Evolutionary conservation across 2,888 invertebrate species (phyloP).

Genomic region (Lagria hirta): DNA sequence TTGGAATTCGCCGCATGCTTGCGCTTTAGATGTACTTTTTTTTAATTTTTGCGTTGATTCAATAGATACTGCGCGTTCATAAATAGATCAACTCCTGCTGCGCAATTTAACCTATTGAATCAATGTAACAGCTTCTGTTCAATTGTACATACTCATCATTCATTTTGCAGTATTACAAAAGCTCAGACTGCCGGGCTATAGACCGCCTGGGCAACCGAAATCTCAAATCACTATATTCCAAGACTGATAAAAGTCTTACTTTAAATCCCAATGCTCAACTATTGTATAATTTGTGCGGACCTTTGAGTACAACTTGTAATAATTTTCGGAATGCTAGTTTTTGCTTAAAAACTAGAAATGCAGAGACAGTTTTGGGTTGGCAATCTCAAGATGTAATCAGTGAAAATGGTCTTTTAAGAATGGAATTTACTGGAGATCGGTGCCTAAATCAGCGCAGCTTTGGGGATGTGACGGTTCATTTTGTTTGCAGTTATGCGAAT

Average conservation of each 20-base stretch:
- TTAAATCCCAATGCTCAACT: conserved; percentile 1
- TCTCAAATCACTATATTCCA: conserved; percentile 6
- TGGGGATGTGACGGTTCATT: conserved; percentile 8
- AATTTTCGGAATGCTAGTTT: conserved; percentile 15
- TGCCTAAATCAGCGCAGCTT: conserved; percentile 4
- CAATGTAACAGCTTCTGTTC: not conserved
- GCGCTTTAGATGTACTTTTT: conserved; percentile 30
- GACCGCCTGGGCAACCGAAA: conserved; percentile 13
- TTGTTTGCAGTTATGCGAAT: conserved; percentile 17
- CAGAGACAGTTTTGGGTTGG: conserved; percentile 8
- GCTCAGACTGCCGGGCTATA: conserved; percentile 14
- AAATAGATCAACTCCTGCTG: too few species aligned
- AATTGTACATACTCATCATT: not conserved
- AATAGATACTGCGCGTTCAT: not conserved
- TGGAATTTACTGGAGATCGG: conserved; percentile 8
- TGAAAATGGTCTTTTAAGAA: conserved; percentile 7
- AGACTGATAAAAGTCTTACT: conserved; percentile 7
- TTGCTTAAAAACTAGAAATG: conserved; percentile 9
- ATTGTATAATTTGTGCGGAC: conserved; percentile 23
- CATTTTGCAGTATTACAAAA: conserved; percentile 11
- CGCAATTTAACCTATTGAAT: too few species aligned
- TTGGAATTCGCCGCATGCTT: conserved; percentile 37
- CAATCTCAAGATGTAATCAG: conserved; percentile 12
- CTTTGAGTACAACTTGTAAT: conserved; percentile 7
- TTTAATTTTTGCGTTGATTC: not conserved